Conservation (phyloP, 2,113 vertebrate genomes). For the Hypanus sabinus region DNA sequence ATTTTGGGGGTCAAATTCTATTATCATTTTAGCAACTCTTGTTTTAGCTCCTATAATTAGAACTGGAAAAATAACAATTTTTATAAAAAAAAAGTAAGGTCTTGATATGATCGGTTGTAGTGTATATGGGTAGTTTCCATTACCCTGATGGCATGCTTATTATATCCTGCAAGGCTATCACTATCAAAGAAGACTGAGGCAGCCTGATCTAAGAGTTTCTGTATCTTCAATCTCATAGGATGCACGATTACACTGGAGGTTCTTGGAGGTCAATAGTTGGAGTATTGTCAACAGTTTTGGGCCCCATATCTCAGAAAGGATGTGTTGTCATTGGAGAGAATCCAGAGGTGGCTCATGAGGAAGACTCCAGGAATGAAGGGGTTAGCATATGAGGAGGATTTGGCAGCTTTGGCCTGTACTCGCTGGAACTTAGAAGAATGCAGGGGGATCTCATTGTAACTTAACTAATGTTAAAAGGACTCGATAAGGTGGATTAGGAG, state of each 20-base stretch:
- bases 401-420: too few species aligned
- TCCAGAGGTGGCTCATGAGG: too few species aligned
- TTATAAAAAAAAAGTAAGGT: not conserved
- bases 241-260: not conserved
- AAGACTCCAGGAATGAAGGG: too few species aligned
- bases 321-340: too few species aligned
- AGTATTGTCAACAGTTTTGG: too few species aligned
- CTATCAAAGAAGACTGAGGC: not conserved
- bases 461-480: too few species aligned
- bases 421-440: too few species aligned
- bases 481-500: too few species aligned
- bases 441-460: too few species aligned
- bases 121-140: not conserved
- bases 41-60: not conserved
- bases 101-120: not conserved
- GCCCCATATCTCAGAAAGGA: too few species aligned
- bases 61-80: not conserved
- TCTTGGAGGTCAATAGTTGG: too few species aligned
- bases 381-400: too few species aligned
- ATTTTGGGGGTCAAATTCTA: not conserved
- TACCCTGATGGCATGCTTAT: not conserved
- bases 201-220: not conserved
- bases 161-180: not conserved
- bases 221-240: not conserved
- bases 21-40: not conserved